These are phyloP conservation scores for Cetonia aurata DNA, from an alignment of 2,888 invertebrate genomes.

Conservation along the genomic window DNA sequence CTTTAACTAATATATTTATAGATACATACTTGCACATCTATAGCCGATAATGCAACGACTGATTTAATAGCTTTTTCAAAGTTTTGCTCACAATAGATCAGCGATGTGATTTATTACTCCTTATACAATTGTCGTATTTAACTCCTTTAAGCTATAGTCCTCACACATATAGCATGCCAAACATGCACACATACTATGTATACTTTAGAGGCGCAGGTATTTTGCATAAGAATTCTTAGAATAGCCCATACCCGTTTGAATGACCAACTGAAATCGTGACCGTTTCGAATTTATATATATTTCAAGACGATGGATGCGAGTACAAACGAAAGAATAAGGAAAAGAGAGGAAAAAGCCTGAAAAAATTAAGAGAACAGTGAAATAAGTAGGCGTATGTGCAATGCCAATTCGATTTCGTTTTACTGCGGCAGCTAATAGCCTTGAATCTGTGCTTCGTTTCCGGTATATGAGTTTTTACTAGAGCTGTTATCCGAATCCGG, in stretches of 20 bases:
- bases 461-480: constrained; percentile 44
- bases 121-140: constrained; percentile 23
- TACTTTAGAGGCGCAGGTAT: background rate
- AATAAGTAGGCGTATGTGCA: constrained; percentile 43
- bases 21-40: too few relatives aligned
- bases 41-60: background rate
- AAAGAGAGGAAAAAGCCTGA: background rate
- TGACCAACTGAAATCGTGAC: constrained; percentile 34
- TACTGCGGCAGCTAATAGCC: constrained; percentile 34
- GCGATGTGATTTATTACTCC: constrained; percentile 23
- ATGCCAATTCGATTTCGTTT: constrained; percentile 45
- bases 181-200: constrained; percentile 1
- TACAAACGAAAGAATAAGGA: constrained; percentile 5
- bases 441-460: constrained; percentile 45
- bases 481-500: too few relatives aligned
- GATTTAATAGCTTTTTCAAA: constrained; percentile 4
- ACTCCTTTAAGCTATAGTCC: constrained; percentile 21
- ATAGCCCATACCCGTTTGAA: constrained; percentile 6
- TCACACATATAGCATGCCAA: background rate
- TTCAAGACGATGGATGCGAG: background rate
- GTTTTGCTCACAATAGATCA: constrained; percentile 7
- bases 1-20: too few relatives aligned
- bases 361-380: constrained; percentile 26
- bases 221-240: background rate
- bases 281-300: constrained; percentile 24